Percentiles rank a stretch among this genome's conserved stretches.
Conservation (phyloP, 1,140 invertebrate species). For the Apocrypta bakeri region DNA sequence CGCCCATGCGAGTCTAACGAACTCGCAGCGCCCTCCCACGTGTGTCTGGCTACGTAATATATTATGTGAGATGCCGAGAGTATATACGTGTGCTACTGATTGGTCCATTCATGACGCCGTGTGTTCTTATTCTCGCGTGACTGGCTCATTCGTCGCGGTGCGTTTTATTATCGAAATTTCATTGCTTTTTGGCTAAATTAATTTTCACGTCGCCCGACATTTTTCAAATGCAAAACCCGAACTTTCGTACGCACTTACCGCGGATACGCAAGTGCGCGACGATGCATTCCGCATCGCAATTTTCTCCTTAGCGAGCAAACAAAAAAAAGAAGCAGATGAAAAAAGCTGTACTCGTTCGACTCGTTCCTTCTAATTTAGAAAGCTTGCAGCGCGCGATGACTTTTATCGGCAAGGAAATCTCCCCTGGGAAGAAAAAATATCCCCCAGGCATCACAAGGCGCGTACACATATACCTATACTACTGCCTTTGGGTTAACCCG, state of each 20-base stretch:
- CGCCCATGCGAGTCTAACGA: slow-evolving; percentile 16
- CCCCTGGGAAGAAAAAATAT: background rate
- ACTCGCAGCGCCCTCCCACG: background rate
- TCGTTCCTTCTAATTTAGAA: background rate
- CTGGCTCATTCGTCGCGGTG: too few species aligned
- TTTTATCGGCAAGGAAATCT: slow-evolving; percentile 35
- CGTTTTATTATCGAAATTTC: background rate
- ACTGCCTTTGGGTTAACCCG: background rate
- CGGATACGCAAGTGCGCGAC: too few species aligned
- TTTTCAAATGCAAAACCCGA: too few species aligned
- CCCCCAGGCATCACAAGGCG: too few species aligned
- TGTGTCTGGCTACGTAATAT: background rate
- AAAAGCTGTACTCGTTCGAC: background rate
- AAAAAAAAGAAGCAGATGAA: too few species aligned
- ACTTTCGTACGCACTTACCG: too few species aligned
- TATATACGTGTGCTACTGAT: background rate
- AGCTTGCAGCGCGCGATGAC: background rate
- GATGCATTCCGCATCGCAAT: too few species aligned
- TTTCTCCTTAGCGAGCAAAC: too few species aligned
- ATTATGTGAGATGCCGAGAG: too few species aligned
- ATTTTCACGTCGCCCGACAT: too few species aligned
- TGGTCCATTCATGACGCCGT: background rate
- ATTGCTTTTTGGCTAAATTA: too few species aligned
- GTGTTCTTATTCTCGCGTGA: too few species aligned
- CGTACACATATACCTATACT: background rate